phyloP scores from a whole-genome alignment of 2,797 vertebrate genomes.

The Lithobates pipiens region DNA sequence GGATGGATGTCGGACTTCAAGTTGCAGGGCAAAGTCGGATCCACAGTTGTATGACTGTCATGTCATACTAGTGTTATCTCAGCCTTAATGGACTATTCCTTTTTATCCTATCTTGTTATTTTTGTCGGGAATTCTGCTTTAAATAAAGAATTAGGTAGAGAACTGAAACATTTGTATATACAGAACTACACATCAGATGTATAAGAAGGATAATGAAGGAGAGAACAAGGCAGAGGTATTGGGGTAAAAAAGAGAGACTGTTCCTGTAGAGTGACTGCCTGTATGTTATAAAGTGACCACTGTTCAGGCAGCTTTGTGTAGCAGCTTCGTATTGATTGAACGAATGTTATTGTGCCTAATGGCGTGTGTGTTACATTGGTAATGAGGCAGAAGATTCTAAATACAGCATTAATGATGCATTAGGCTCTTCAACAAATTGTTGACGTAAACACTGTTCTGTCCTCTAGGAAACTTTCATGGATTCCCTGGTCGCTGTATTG shows the following conservation, averaged over 20 bases:
- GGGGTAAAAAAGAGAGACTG: too few relatives aligned
- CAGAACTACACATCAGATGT: neutral
- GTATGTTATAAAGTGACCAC: neutral
- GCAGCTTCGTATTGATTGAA: slow-evolving; percentile 18
- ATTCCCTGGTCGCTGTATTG: neutral
- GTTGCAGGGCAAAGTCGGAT: too few relatives aligned
- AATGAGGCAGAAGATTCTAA: slow-evolving; percentile 23
- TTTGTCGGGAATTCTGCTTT: too few relatives aligned
- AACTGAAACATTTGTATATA: too few relatives aligned
- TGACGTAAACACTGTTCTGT: slow-evolving; percentile 4
- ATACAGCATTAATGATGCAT: slow-evolving; percentile 26
- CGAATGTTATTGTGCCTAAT: slow-evolving; percentile 15
- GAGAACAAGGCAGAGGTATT: neutral
- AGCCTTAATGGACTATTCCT: too few relatives aligned
- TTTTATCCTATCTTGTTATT: too few relatives aligned
- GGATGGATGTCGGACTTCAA: too few relatives aligned
- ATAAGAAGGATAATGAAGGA: neutral
- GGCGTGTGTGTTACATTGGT: slow-evolving; percentile 20
- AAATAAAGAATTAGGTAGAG: too few relatives aligned
- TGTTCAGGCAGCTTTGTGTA: neutral
- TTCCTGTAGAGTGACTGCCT: neutral
- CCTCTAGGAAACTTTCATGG: slow-evolving; percentile 7
- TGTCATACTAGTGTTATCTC: too few relatives aligned
- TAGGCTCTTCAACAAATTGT: slow-evolving; percentile 36
- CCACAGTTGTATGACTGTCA: too few relatives aligned